phyloP scores from a whole-genome alignment of 2,888 invertebrate genomes.

The Oscheius sp. region DNA sequence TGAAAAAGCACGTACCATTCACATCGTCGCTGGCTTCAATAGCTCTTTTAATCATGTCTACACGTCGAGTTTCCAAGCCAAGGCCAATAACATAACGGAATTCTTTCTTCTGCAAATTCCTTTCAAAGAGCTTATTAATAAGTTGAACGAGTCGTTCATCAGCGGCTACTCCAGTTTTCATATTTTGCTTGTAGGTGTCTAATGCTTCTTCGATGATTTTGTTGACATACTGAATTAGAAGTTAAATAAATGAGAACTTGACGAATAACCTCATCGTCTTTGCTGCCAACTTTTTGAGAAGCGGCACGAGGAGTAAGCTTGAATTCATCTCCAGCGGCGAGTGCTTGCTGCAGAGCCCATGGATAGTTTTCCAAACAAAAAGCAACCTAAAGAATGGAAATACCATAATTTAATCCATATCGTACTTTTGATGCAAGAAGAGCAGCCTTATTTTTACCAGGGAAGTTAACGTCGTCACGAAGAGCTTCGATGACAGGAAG shows the following conservation, averaged over 20 bases:
- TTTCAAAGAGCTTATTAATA: slow-evolving; percentile 95
- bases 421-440: slow-evolving; percentile 92
- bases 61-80: slow-evolving; percentile 92
- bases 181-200: slow-evolving; percentile 63
- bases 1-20: slow-evolving; percentile 5
- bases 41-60: slow-evolving; percentile 94
- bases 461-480: slow-evolving; percentile 89
- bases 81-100: slow-evolving; percentile 84
- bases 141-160: slow-evolving; percentile 84
- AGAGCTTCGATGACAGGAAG: slow-evolving; percentile 81
- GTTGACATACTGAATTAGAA: slow-evolving; percentile 62
- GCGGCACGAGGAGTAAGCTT: slow-evolving; percentile 92
- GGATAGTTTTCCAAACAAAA: slow-evolving; percentile 97
- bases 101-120: slow-evolving; percentile 83
- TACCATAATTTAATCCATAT: too few relatives aligned
- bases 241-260: neutral
- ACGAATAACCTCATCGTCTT: slow-evolving; percentile 60
- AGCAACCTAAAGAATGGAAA: slow-evolving; percentile 79
- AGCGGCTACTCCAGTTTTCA: slow-evolving; percentile 53
- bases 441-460: slow-evolving; percentile 91
- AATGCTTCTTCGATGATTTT: slow-evolving; percentile 68
- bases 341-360: slow-evolving; percentile 94
- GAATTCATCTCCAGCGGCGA: slow-evolving; percentile 89
- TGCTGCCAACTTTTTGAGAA: slow-evolving; percentile 75
- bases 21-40: slow-evolving; percentile 76